Conservation (phyloP, 2,113 vertebrate species). For the Colinus virginianus region DNA sequence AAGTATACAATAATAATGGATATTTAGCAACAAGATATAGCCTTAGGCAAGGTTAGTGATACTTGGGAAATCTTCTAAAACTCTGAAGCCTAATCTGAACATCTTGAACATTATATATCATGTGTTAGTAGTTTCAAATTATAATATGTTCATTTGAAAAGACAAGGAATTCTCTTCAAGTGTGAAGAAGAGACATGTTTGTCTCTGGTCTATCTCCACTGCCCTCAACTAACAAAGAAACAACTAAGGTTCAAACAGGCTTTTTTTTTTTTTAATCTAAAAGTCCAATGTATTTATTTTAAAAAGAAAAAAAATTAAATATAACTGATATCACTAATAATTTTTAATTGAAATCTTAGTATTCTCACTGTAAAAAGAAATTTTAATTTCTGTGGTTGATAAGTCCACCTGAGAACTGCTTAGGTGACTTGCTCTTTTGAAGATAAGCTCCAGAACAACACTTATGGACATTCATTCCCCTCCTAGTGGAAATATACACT, state of each 20-base stretch:
- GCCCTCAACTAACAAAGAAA: neutral
- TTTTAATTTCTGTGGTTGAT: slow-evolving; percentile 61
- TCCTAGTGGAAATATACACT: neutral
- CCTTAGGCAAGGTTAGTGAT: neutral
- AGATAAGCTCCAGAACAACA: slow-evolving; percentile 71
- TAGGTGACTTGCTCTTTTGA: slow-evolving; percentile 69
- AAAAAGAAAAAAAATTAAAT: slow-evolving; percentile 54
- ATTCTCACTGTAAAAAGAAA: slow-evolving; percentile 62
- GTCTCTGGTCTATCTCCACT: neutral
- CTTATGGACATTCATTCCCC: slow-evolving; percentile 37
- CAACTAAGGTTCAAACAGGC: neutral
- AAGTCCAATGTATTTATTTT: slow-evolving; percentile 54
- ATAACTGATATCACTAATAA: slow-evolving; percentile 18
- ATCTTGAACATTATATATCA: neutral
- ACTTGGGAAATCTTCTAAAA: neutral
- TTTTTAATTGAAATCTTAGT: slow-evolving; percentile 73
- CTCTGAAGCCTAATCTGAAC: neutral
- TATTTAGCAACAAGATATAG: neutral
- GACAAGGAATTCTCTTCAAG: neutral
- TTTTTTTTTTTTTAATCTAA: neutral
- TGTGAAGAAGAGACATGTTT: neutral
- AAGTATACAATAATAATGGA: neutral
- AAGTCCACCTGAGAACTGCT: slow-evolving; percentile 64
- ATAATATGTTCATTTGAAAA: neutral
- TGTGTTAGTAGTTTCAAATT: neutral